Evolutionary conservation across 2,113 vertebrate species (phyloP).

Genomic region (Lethenteron camtschaticum): DNA sequence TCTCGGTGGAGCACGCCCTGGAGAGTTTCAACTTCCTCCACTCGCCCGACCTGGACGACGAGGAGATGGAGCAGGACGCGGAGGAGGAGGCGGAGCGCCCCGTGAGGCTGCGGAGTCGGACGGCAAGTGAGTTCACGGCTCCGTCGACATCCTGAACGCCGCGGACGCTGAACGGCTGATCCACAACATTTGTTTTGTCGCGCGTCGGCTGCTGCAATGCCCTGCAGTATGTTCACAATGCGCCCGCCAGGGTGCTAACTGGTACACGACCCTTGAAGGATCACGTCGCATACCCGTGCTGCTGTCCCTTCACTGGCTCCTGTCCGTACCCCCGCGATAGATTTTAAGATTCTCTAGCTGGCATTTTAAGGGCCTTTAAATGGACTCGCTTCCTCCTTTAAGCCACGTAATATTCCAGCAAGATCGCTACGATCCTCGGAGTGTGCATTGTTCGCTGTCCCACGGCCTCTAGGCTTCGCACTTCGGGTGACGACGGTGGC

Average conservation of each 20-base stretch:
- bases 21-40: constrained; percentile 92
- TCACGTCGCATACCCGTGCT: too few relatives aligned
- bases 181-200: too few relatives aligned
- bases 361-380: neutral
- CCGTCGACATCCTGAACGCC: neutral
- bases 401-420: neutral
- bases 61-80: constrained; percentile 21
- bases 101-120: neutral
- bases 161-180: neutral
- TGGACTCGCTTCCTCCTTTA: neutral
- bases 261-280: too few relatives aligned
- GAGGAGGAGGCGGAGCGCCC: constrained; percentile 13
- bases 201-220: too few relatives aligned
- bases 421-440: neutral
- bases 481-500: neutral
- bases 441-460: neutral
- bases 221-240: too few relatives aligned
- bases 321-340: too few relatives aligned
- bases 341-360: too few relatives aligned
- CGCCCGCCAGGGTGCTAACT: too few relatives aligned
- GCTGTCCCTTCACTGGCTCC: too few relatives aligned
- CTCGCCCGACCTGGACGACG: constrained; percentile 50
- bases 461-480: neutral
- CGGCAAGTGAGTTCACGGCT: neutral
- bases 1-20: constrained; percentile 63